Percentiles rank a stretch among this genome's conserved stretches.
phyloP scores from a whole-genome alignment of 2,888 invertebrate genomes.

The Toxonevra muliebris region DNA sequence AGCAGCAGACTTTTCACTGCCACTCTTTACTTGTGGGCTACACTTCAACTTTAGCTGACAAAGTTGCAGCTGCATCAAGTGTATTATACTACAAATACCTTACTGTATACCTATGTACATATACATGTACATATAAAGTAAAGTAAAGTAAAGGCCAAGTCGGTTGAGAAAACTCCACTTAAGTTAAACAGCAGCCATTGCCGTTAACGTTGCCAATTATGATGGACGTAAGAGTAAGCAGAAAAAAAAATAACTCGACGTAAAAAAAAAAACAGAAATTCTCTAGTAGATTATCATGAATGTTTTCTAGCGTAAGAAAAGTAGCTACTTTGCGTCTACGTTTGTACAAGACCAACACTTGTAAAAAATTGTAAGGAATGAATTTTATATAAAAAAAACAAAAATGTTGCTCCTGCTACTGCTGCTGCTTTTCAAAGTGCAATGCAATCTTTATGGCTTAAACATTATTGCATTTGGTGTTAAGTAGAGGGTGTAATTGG shows the following conservation, averaged over 20 bases:
- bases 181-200: neutral
- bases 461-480: slow-evolving; percentile 6
- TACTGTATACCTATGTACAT: no score
- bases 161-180: slow-evolving; percentile 20
- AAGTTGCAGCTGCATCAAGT: slow-evolving; percentile 23
- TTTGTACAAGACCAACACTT: no score
- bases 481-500: slow-evolving; percentile 3
- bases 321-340: no score
- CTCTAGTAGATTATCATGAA: no score
- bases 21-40: neutral
- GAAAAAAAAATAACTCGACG: no score
- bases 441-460: neutral
- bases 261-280: no score
- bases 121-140: no score
- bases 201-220: slow-evolving; percentile 23
- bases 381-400: no score
- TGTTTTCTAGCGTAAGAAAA: no score
- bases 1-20: neutral
- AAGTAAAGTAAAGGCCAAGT: no score
- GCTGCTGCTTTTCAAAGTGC: neutral
- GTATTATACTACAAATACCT: neutral
- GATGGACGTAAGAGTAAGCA: neutral
- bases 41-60: slow-evolving; percentile 4
- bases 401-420: no score
- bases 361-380: no score